Evolutionary conservation across 1,140 invertebrate genomes (phyloP).

Genomic region (Cardiocondyla obscurior): DNA sequence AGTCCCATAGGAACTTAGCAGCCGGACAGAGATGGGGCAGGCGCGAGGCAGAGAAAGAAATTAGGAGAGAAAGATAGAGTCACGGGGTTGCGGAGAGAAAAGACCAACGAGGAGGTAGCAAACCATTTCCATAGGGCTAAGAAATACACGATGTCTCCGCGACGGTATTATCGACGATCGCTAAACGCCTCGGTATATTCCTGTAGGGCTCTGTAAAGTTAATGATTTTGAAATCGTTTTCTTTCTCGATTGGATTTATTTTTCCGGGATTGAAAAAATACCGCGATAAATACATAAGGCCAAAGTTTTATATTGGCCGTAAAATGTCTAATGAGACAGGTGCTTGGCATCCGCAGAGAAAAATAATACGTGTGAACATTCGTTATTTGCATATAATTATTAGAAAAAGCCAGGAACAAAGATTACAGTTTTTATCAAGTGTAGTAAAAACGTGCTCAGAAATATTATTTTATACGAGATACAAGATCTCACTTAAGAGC

Average conservation of each 20-base stretch:
- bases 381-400: neutral
- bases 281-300: slow-evolving; percentile 38
- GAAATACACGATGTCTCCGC: slow-evolving; percentile 55
- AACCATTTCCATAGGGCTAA: slow-evolving; percentile 61
- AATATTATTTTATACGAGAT: neutral
- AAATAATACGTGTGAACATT: neutral
- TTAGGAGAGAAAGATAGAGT: neutral
- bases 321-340: neutral
- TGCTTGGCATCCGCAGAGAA: neutral
- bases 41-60: slow-evolving; percentile 37
- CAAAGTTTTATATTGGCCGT: neutral
- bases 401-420: neutral
- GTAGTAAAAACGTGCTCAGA: neutral
- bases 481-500: neutral
- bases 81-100: neutral
- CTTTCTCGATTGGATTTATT: neutral
- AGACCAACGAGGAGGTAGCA: slow-evolving; percentile 44
- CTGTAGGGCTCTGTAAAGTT: slow-evolving; percentile 50
- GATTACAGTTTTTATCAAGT: neutral
- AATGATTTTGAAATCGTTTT: slow-evolving; percentile 61
- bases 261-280: slow-evolving; percentile 3
- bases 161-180: slow-evolving; percentile 64
- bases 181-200: slow-evolving; percentile 55
- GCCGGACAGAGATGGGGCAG: slow-evolving; percentile 32
- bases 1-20: slow-evolving; percentile 54